Evolutionary conservation across 2,888 invertebrate species (phyloP), one percentile per base, ranked within the genome.

Genomic region (Aethes cnicana): DNA sequence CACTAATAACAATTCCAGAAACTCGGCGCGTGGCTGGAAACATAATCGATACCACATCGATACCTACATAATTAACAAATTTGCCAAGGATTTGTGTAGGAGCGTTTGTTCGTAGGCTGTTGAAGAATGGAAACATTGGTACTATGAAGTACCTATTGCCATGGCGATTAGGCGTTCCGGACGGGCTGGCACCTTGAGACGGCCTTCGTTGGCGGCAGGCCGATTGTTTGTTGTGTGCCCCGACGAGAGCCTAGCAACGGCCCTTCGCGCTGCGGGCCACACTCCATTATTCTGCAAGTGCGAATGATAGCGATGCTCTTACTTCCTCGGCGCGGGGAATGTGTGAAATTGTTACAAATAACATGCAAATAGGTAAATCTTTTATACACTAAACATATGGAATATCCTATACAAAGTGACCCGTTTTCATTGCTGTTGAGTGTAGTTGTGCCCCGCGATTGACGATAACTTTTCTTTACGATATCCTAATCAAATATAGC

Each of bases 191-290:
- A 59, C 73, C 74, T 76, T 76, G 69, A 67, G 58, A 54, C 60
- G 69, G 62, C 77, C 75, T 79, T 79, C 71, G 47, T 72, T 73
- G 66, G 64, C 53, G 61, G 66, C 65, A 63, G 61, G 53, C 47
- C 26, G 50, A 47, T 57, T 64, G 61, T 64, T 66, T 65, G 64
- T 57, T n/a, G n/a, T n/a, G n/a, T n/a, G n/a, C 52, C 52, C 46
- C 39, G 56, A 33, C 58, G 47, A 39, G 33, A 50, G 54, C 52
- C 54, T 56, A 52, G 49, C 54, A 49, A 58, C 46, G 37, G 52
- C 39, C 54, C 50, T 43, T 17, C 23, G 16, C 9, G 46, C 36
- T 25, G 32, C 41, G 37, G 44, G 35, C 21, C 30, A 46, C 33
- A 23, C 14, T 28, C 30, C 42, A 23, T 33, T 48, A 35, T 41